A percentile compares a stretch with the other conserved stretches of the same genome.
phyloP scores from a whole-genome alignment of 2,888 invertebrate species.

The Brachycybe producta region DNA sequence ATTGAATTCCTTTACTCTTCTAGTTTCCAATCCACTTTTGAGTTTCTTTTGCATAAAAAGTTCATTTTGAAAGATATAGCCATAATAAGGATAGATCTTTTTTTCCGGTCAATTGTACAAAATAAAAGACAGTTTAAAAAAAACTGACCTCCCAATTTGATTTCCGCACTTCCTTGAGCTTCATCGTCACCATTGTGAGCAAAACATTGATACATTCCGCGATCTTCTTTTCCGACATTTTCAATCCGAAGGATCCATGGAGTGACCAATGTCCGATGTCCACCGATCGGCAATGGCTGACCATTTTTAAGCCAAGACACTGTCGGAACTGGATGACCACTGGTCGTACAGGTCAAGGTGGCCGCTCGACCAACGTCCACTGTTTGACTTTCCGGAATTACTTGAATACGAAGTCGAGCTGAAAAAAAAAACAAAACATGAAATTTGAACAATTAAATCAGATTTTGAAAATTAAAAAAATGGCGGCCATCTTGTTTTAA shows the following conservation, averaged over 20 bases:
- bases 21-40: no score
- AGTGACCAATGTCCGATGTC: constrained; percentile 20
- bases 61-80: no score
- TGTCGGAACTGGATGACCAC: constrained; percentile 30
- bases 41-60: no score
- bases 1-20: no score
- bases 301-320: constrained; percentile 34
- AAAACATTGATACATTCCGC: constrained; percentile 36
- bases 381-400: constrained; percentile 17
- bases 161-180: constrained; percentile 32
- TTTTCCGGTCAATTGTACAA: no score
- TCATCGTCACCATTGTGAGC: constrained; percentile 28
- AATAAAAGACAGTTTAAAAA: background rate
- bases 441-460: background rate
- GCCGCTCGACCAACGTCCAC: constrained; percentile 33
- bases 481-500: background rate
- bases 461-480: background rate
- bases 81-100: no score
- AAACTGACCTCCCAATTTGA: constrained; percentile 33
- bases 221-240: constrained; percentile 30
- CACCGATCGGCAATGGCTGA: constrained; percentile 24
- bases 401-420: constrained; percentile 15
- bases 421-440: constrained; percentile 16
- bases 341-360: constrained; percentile 31
- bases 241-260: constrained; percentile 26